Conservation (phyloP, 2,113 vertebrate species). For the Circaetus gallicus region DNA sequence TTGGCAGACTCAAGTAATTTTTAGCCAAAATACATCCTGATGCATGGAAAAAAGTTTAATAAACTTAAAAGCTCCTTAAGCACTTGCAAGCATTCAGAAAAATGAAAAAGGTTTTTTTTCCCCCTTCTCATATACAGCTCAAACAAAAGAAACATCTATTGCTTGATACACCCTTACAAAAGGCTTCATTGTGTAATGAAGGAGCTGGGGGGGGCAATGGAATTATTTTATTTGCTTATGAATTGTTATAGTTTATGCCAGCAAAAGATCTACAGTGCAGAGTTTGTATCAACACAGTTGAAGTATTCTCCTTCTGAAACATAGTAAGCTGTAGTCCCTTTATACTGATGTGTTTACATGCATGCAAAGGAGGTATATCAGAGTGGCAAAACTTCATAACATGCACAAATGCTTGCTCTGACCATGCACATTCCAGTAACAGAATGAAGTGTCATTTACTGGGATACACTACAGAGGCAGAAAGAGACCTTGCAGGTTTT, state of each 20-base stretch:
- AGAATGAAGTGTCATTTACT: background rate
- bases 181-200: background rate
- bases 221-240: background rate
- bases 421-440: background rate
- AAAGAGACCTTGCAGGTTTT: background rate
- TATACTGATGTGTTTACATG: background rate
- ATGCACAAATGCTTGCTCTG: background rate
- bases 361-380: background rate
- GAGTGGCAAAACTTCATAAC: background rate
- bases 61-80: background rate
- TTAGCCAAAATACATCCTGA: background rate
- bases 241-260: background rate
- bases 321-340: background rate
- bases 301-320: background rate
- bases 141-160: background rate
- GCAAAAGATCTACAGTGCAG: background rate
- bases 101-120: accelerated
- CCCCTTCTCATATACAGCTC: background rate
- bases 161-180: background rate
- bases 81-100: background rate
- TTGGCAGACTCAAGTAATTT: background rate
- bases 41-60: background rate
- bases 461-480: background rate
- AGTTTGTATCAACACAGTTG: background rate
- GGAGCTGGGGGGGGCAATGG: background rate